Percentiles rank a stretch among this genome's conserved stretches.
Evolutionary conservation across 1,140 invertebrate genomes (phyloP).

Genomic region (Eubasilissa regina): DNA sequence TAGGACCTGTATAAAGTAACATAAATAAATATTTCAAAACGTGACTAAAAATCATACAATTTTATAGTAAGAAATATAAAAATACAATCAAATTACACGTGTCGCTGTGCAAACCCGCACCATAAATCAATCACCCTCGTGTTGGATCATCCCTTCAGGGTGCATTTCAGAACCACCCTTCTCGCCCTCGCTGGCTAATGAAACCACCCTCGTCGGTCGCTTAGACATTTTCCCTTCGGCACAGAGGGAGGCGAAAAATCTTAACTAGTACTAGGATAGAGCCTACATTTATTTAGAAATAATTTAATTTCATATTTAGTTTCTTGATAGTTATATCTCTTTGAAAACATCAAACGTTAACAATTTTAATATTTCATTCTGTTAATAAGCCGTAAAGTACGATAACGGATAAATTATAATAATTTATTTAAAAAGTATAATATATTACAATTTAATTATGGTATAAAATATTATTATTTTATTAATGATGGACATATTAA

Average conservation of each 20-base stretch:
- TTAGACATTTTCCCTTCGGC: slow-evolving; percentile 21
- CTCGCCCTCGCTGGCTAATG: slow-evolving; percentile 16
- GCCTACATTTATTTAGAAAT: neutral
- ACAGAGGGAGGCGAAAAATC: neutral
- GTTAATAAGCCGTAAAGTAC: slow-evolving; percentile 2
- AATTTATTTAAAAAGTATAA: too few relatives aligned
- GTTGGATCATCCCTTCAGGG: slow-evolving; percentile 19
- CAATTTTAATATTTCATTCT: slow-evolving; percentile 21
- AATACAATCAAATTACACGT: slow-evolving; percentile 9
- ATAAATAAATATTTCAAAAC: too few relatives aligned
- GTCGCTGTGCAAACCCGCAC: slow-evolving; percentile 28
- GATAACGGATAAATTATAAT: too few relatives aligned
- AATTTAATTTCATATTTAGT: slow-evolving; percentile 15
- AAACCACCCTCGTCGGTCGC: slow-evolving; percentile 26
- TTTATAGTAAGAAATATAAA: neutral
- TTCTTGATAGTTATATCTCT: slow-evolving; percentile 1
- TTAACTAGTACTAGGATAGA: slow-evolving; percentile 12
- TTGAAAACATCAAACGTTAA: slow-evolving; percentile 11
- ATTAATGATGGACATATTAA: too few relatives aligned
- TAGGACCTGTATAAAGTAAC: too few relatives aligned
- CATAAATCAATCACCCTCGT: slow-evolving; percentile 33
- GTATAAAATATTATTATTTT: too few relatives aligned
- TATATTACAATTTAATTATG: too few relatives aligned
- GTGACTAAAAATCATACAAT: too few relatives aligned
- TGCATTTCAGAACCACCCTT: neutral